These are phyloP conservation scores for Macquaria australasica DNA, from an alignment of 2,113 vertebrate species.

Conservation along the genomic window DNA sequence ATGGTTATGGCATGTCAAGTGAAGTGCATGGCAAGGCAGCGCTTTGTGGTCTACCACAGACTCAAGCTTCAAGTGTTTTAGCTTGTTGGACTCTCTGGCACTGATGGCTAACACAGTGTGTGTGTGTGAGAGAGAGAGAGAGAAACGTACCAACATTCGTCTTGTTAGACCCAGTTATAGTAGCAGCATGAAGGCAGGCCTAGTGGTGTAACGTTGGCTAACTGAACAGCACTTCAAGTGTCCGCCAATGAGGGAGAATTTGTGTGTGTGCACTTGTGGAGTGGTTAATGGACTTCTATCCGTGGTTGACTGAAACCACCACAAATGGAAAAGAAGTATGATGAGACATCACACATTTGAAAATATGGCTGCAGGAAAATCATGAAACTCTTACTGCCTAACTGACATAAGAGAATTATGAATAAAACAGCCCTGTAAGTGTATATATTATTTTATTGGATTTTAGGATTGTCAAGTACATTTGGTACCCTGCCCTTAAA, in stretches of 20 bases:
- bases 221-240: not conserved
- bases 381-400: not conserved
- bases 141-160: conserved; percentile 4
- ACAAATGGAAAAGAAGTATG: conserved; percentile 20
- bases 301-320: not conserved
- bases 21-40: conserved; percentile 43
- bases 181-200: conserved; percentile 18
- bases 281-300: not conserved
- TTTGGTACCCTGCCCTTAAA: not conserved
- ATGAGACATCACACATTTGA: conserved; percentile 2
- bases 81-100: conserved; percentile 43
- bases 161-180: conserved; percentile 38
- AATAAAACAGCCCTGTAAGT: not conserved
- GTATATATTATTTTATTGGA: not conserved
- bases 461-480: not conserved
- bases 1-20: conserved; percentile 50
- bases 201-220: not conserved
- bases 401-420: not conserved
- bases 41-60: conserved; percentile 74
- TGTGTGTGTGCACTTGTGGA: not conserved
- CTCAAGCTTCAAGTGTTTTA: conserved; percentile 53
- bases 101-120: conserved; percentile 11
- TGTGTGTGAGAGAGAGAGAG: conserved; percentile 4
- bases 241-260: not conserved
- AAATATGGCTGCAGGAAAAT: conserved; percentile 4